Base-by-base conservation (phyloP, 1,140 invertebrate genomes). In the Hirudo medicinalis region DNA sequence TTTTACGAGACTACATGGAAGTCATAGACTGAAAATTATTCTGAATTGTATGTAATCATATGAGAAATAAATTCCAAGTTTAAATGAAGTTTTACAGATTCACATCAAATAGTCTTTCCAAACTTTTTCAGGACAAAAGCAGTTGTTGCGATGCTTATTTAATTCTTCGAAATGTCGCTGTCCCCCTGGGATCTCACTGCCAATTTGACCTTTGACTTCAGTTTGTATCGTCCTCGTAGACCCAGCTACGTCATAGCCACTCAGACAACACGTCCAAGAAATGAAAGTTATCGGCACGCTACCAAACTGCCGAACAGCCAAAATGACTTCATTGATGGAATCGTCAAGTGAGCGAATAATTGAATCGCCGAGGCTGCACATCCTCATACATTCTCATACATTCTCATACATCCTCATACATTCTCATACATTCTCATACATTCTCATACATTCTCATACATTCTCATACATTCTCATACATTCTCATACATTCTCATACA, bases 211-310 rank as follows among this genome's bases (percentile, higher is more conserved):
- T 77, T 79, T 71, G 79, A 80, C 2, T 80, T 81, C 70, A 78
- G 78, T 22, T 71, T 80, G 29, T 80, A 80, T 71, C 76, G 79
- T 49, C 79, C 80, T 3, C 73, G 80, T 17, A 71, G 80, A 15
- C 78, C 79, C 8, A 81, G 80, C 73, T 81, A 81, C 72, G 78
- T 79, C 29, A 78, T 77, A 73, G 80, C 80, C 9, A 81, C 80
- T 13, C 77, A 78, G 73, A 71, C 72, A 13, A 72, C 74, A 54
- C 75, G 80, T 20, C 78, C 78, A 71, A 68, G 80, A 54, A 80
- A 76, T 25, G 79, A 80, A 74, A 80, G 79, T 66, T 80, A 80
- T 67, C 74, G 79, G 15, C 78, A 79, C 71, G 79, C 79, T n/a
- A 77, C 79, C 1, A 75, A 76, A 49, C 43, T 49, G 43, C 43